Evolutionary conservation across 1,140 invertebrate species (phyloP).

Genomic region (Panagrolaimus sp.): DNA sequence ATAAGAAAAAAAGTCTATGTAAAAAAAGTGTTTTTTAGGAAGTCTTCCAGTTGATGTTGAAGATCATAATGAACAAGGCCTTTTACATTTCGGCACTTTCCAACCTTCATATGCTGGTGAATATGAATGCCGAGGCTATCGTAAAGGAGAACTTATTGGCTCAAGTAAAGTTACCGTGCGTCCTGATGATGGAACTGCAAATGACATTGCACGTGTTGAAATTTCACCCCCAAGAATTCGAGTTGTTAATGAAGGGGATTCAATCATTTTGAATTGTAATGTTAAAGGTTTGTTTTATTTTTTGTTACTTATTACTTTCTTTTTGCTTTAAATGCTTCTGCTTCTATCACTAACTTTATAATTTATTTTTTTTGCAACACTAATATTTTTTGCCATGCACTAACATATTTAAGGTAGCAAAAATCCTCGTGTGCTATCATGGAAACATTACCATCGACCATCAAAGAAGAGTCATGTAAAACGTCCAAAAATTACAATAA

Average conservation of each 20-base stretch:
- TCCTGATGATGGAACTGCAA: slow-evolving; percentile 24
- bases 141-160: slow-evolving; percentile 53
- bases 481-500: neutral
- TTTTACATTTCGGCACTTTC: slow-evolving; percentile 54
- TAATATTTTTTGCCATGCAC: slow-evolving; percentile 13
- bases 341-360: no score
- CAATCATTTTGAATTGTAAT: slow-evolving; percentile 55
- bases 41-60: slow-evolving; percentile 48
- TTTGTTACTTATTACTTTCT: neutral
- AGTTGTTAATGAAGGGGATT: slow-evolving; percentile 55
- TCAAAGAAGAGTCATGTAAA: neutral
- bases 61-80: slow-evolving; percentile 52
- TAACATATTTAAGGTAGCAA: slow-evolving; percentile 4
- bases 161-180: slow-evolving; percentile 40
- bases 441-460: neutral
- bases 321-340: no score
- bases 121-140: slow-evolving; percentile 54
- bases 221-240: slow-evolving; percentile 51
- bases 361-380: neutral
- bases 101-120: slow-evolving; percentile 53
- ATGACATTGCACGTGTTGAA: slow-evolving; percentile 47
- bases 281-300: slow-evolving; percentile 47
- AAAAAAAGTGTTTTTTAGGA: no score
- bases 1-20: no score
- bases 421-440: neutral